Conservation (phyloP, 2,888 invertebrate genomes). For the Hofmannophila pseudospretella region DNA sequence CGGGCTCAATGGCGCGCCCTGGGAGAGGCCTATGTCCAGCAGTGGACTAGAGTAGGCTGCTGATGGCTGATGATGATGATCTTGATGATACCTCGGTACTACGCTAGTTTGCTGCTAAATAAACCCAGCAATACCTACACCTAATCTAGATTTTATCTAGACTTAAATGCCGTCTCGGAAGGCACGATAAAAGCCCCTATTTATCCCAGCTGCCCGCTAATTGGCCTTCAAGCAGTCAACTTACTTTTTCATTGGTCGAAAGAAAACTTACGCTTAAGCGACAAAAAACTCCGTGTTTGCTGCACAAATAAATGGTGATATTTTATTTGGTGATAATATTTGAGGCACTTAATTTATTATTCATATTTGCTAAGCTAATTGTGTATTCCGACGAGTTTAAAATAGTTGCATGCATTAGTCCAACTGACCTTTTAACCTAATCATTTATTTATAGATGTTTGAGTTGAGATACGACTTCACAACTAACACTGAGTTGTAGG, state of each 20-base stretch:
- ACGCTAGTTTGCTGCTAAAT: constrained; percentile 6
- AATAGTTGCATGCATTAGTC: no score
- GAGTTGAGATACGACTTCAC: no score
- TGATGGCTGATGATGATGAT: no score
- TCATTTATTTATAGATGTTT: no score
- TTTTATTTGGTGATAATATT: constrained; percentile 3
- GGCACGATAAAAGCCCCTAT: constrained; percentile 28
- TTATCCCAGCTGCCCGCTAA: constrained; percentile 31
- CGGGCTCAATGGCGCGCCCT: no score
- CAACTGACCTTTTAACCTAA: no score
- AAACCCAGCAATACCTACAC: no score
- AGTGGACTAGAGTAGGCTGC: no score
- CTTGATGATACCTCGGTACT: no score
- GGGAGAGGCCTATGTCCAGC: no score
- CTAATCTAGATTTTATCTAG: no score
- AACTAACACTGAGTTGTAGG: no score
- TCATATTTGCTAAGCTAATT: constrained; percentile 6
- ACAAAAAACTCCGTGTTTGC: constrained; percentile 17
- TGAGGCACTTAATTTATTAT: constrained; percentile 4
- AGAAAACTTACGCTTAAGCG: constrained; percentile 23
- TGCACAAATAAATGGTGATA: constrained; percentile 18
- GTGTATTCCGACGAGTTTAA: background rate
- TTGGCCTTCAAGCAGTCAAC: constrained; percentile 39
- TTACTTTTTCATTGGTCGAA: constrained; percentile 19
- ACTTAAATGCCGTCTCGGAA: constrained; percentile 22